A percentile compares a stretch with the other conserved stretches of the same genome.
Conservation (phyloP, 2,888 invertebrate species). For the Sminthurinus aureus region DNA sequence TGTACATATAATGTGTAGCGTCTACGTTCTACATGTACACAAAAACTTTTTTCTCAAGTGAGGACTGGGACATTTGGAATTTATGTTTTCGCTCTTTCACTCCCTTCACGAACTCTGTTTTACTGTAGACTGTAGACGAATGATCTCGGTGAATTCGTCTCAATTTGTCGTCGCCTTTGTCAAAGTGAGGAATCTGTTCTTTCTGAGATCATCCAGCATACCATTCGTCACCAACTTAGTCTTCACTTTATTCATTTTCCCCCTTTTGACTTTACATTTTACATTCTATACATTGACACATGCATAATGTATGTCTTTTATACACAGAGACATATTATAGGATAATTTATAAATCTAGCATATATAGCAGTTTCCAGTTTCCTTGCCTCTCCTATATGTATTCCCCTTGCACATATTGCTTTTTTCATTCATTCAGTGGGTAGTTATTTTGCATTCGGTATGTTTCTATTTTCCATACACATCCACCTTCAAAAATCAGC, state of each 20-base stretch:
- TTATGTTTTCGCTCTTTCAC: conserved; percentile 21
- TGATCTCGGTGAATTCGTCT: conserved; percentile 12
- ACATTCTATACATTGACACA: background rate
- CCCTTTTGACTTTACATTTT: conserved; percentile 1
- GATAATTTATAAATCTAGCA: too few species aligned
- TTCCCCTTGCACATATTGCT: background rate
- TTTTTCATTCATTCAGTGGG: background rate
- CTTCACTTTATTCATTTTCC: conserved; percentile 7
- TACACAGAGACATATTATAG: too few species aligned
- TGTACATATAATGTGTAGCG: background rate
- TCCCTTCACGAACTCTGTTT: background rate
- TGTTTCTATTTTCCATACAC: too few species aligned
- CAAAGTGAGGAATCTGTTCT: conserved; percentile 27
- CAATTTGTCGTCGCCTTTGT: conserved; percentile 32
- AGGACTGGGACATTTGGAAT: background rate
- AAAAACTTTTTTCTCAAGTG: background rate
- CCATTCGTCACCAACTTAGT: conserved; percentile 18
- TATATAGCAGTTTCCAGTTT: too few species aligned
- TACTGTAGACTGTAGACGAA: too few species aligned
- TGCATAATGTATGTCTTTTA: too few species aligned
- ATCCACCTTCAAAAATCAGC: too few species aligned
- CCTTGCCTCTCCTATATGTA: background rate
- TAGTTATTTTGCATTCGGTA: too few species aligned
- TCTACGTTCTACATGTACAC: background rate
- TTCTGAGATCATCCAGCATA: conserved; percentile 24